Evolutionary conservation across 2,888 invertebrate species (phyloP).

Genomic region (Andrena minutula): DNA sequence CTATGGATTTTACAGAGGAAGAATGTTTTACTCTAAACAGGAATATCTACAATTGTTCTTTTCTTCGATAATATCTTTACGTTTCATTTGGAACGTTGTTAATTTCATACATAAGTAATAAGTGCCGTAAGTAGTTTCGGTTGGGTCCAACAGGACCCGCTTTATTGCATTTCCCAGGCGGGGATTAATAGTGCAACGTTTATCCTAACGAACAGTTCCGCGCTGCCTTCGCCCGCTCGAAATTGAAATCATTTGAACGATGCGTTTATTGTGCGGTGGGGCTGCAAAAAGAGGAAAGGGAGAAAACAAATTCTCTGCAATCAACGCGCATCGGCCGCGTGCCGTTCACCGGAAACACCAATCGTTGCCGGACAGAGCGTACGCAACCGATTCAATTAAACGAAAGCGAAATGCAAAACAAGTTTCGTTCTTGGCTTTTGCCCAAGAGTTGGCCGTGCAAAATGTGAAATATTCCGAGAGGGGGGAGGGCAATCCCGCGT

Average conservation of each 20-base stretch:
- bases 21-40: too few species aligned
- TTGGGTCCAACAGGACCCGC: too few species aligned
- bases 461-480: conserved; percentile 41
- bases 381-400: conserved; percentile 56
- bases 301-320: conserved; percentile 50
- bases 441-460: not conserved
- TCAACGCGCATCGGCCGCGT: conserved; percentile 51
- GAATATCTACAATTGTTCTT: too few species aligned
- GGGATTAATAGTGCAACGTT: not conserved
- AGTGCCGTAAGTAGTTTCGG: too few species aligned
- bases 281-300: not conserved
- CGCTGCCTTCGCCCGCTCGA: conserved; percentile 17
- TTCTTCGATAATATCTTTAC: too few species aligned
- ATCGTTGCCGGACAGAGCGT: conserved; percentile 50
- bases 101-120: too few species aligned
- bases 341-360: conserved; percentile 57
- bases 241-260: conserved; percentile 57
- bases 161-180: too few species aligned
- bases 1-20: too few species aligned
- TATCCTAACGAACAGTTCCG: not conserved
- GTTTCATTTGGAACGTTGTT: too few species aligned
- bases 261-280: conserved; percentile 57
- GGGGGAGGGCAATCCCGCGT: conserved; percentile 8
- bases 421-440: conserved; percentile 59
- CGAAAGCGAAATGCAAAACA: conserved; percentile 65